Percentiles rank a stretch among this genome's conserved stretches.
phyloP scores from a whole-genome alignment of 1,140 invertebrate species.

The Microplitis demolitor region DNA sequence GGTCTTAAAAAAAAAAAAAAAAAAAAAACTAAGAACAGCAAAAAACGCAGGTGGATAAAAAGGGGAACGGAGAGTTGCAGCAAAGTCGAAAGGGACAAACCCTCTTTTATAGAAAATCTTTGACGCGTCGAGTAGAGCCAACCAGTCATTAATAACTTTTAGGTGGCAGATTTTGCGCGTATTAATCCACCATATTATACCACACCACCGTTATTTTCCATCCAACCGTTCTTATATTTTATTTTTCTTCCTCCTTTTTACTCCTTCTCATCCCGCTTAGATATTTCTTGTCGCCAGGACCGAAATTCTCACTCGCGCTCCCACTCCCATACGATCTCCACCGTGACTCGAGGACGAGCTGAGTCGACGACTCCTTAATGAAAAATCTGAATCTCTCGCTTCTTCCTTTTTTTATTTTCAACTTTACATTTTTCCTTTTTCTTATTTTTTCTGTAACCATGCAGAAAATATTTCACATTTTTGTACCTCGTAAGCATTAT shows the following conservation, averaged over 20 bases:
- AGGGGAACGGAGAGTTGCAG: not conserved
- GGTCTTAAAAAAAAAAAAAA: too few relatives aligned
- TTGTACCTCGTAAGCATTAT: not conserved
- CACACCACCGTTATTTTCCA: constrained; percentile 29
- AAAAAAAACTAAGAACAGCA: not conserved
- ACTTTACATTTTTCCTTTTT: constrained; percentile 32
- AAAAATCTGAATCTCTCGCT: constrained; percentile 56
- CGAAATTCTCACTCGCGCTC: constrained; percentile 32
- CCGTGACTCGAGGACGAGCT: constrained; percentile 49
- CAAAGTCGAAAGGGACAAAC: constrained; percentile 17
- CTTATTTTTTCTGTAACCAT: not conserved
- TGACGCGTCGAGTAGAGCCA: constrained; percentile 47
- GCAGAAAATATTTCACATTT: not conserved
- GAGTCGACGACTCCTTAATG: constrained; percentile 62
- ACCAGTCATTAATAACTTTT: constrained; percentile 63
- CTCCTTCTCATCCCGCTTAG: constrained; percentile 20
- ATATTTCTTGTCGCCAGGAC: not conserved
- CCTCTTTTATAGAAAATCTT: constrained; percentile 57
- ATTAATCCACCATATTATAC: constrained; percentile 61
- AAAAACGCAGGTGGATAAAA: not conserved
- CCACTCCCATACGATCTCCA: constrained; percentile 27
- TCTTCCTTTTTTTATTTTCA: constrained; percentile 30
- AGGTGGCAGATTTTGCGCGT: constrained; percentile 60
- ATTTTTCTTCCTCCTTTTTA: constrained; percentile 33
- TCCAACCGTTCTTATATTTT: constrained; percentile 32